Conservation (phyloP, 2,888 invertebrate genomes). For the Dasysyrphus albostriatus region DNA sequence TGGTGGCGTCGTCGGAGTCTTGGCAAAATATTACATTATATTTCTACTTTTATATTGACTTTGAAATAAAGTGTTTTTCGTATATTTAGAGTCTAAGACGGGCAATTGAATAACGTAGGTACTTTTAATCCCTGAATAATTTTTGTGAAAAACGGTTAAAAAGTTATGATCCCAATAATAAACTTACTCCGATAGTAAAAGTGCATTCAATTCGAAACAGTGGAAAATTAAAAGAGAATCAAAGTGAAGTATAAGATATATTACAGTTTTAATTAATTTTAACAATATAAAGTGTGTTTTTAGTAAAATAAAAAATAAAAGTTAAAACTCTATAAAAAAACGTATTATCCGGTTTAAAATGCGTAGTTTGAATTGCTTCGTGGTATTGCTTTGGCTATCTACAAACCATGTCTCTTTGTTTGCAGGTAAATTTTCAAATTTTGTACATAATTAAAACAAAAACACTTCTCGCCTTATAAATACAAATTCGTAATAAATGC, state of each 20-base stretch:
- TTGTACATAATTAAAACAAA: neutral
- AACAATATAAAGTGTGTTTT: neutral
- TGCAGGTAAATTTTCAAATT: constrained; percentile 48
- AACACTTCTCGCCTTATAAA: no score
- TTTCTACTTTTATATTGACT: neutral
- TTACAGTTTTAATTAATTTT: constrained; percentile 20
- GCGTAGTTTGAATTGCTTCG: constrained; percentile 39
- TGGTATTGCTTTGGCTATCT: constrained; percentile 30
- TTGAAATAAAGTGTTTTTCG: neutral
- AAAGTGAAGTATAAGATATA: constrained; percentile 32
- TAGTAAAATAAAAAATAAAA: neutral
- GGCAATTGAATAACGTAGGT: neutral
- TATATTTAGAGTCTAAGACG: constrained; percentile 8
- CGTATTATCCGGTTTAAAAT: constrained; percentile 27
- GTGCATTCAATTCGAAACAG: neutral
- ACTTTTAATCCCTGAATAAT: neutral
- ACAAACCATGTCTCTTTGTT: constrained; percentile 27
- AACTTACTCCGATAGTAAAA: neutral
- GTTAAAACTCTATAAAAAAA: neutral
- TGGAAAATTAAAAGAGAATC: neutral
- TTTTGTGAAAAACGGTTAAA: neutral
- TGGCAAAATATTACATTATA: constrained; percentile 27
- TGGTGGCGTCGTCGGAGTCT: constrained; percentile 55
- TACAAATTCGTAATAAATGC: no score
- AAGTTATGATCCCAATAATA: neutral